Evolutionary conservation across 2,888 invertebrate species (phyloP).

Genomic region (Phortica magna): DNA sequence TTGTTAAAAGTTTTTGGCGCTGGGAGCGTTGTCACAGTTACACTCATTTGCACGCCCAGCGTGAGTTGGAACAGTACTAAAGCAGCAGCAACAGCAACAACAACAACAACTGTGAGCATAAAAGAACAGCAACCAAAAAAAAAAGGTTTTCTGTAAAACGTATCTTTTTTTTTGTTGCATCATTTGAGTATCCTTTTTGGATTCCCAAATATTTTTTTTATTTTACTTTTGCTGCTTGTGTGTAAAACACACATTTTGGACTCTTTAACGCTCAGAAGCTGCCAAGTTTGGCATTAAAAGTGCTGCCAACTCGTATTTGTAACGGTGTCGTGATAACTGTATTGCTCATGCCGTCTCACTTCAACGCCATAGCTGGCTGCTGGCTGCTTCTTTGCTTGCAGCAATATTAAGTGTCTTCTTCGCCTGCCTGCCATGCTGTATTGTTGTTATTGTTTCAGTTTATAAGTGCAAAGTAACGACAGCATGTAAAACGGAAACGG

Average conservation of each 20-base stretch:
- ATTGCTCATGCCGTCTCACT: background rate
- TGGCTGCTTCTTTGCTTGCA: too few relatives aligned
- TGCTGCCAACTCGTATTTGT: conserved; percentile 46
- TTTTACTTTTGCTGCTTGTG: too few relatives aligned
- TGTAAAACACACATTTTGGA: background rate
- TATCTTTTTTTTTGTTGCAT: background rate
- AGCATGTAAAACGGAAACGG: conserved; percentile 13
- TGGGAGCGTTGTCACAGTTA: conserved; percentile 59
- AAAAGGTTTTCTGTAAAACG: too few relatives aligned
- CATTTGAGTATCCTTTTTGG: conserved; percentile 18
- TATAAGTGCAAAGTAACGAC: conserved; percentile 19
- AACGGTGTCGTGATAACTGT: background rate
- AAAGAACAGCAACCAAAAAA: background rate
- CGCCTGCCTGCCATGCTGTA: background rate
- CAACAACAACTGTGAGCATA: background rate
- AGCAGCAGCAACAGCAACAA: too few relatives aligned
- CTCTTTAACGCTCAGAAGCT: conserved; percentile 46
- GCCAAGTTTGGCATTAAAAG: conserved; percentile 69
- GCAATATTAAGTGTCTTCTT: conserved; percentile 12
- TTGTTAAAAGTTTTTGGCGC: conserved; percentile 59
- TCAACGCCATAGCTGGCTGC: background rate
- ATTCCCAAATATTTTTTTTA: background rate
- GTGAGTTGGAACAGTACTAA: background rate
- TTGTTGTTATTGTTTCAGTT: background rate
- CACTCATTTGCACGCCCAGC: conserved; percentile 50